Evolutionary conservation across 23 tunicate species (phyloP), one percentile per base, ranked within the genome.

Genomic region (Halocynthia aurantium): DNA sequence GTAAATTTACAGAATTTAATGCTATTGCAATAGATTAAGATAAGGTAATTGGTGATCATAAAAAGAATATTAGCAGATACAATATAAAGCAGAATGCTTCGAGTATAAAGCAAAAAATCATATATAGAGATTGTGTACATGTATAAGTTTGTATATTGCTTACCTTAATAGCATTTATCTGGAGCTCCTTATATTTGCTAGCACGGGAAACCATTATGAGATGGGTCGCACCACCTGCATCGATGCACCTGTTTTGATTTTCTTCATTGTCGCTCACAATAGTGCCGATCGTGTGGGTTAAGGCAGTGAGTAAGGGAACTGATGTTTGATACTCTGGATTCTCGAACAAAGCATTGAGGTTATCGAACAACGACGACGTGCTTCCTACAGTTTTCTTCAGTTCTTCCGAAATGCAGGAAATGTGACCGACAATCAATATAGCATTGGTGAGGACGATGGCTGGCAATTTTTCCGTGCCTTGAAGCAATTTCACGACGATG

Each of bases 81-180:
- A 31, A 31, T 31, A 31, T 31, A 31, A 31, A 31, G 44, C 44
- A 31, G 44, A 1, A 31, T 31, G 1, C 44, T 31, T 31, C 1
- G 44, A 31, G 44, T 0, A 31, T 31, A 31, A 31, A 31, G 44
- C 44, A 31, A 31, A 31, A 31, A 31, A 31, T 31, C 44, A 0
- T 31, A 31, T 4, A 31, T 31, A 4, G 44, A 31, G 44, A 31
- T 31, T 31, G 44, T 31, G 44, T 31, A 31, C 44, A 31, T 31
- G 2, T 31, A 31, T 31, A 31, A 31, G 44, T 31, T 31, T 31
- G 44, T 31, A 31, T 31, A 31, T n/a, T n/a, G n/a, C n/a, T 63
- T 68, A 89, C 96, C 62, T 74, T 84, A 5, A 89, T 89, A 15
- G 96, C 88, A 71, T 65, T 75, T 57, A 83, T 80, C 57, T 89